Evolutionary conservation across 1,140 invertebrate species (phyloP).

Genomic region (Hypothenemus hampei): DNA sequence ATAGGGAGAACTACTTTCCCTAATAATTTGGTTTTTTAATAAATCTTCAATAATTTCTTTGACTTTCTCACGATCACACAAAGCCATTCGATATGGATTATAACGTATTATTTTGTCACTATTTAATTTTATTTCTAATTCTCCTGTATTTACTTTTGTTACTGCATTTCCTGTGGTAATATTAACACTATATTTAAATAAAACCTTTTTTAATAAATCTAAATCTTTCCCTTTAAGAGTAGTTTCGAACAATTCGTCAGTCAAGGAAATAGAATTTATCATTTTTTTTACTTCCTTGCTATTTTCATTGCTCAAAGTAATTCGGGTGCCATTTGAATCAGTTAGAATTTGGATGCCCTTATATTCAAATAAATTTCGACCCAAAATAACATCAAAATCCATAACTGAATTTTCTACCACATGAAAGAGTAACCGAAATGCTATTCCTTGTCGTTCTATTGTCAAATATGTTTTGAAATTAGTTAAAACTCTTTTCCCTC

Average conservation of each 20-base stretch:
- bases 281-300: neutral
- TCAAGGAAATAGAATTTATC: neutral
- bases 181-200: neutral
- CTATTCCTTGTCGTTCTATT: neutral
- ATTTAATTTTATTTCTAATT: conserved; percentile 11
- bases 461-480: neutral
- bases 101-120: conserved; percentile 9
- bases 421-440: neutral
- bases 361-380: conserved; percentile 2
- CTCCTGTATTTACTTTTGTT: neutral
- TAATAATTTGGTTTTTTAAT: conserved; percentile 39
- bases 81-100: conserved; percentile 17
- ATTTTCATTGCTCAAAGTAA: neutral
- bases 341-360: conserved; percentile 5
- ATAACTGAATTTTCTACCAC: conserved; percentile 5
- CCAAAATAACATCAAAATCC: conserved; percentile 4
- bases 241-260: neutral
- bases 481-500: neutral
- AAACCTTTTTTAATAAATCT: neutral
- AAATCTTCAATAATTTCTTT: conserved; percentile 25
- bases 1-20: conserved; percentile 42
- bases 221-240: neutral
- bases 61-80: conserved; percentile 15
- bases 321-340: neutral
- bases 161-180: conserved; percentile 7